A percentile compares a stretch with the other conserved stretches of the same genome.
phyloP scores from a whole-genome alignment of 2,888 invertebrate genomes.

The Lypha dubia region DNA sequence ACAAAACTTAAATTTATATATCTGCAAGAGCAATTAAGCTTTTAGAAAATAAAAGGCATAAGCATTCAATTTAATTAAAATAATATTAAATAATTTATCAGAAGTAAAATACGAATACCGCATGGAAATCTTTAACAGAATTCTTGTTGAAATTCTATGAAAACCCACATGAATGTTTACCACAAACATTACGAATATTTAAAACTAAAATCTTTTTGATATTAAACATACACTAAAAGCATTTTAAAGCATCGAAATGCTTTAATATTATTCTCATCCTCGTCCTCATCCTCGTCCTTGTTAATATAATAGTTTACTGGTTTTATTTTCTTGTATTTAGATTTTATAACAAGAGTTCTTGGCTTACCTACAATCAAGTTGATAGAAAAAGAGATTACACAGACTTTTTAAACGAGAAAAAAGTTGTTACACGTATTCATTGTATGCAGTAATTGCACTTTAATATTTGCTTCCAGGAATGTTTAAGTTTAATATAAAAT shows the following conservation, averaged over 20 bases:
- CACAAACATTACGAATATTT: neutral
- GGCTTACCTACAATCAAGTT: neutral
- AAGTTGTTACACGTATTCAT: neutral
- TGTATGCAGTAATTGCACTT: conserved; percentile 19
- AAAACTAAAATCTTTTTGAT: neutral
- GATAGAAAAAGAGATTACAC: neutral
- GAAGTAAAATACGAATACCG: neutral
- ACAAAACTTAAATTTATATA: too few relatives aligned
- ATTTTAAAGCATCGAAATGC: too few relatives aligned
- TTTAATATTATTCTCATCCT: too few relatives aligned
- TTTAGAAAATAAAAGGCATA: neutral
- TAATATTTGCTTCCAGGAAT: neutral
- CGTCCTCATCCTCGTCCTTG: neutral
- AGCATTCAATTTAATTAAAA: neutral
- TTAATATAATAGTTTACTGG: neutral
- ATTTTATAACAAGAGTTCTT: neutral
- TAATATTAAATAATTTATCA: neutral
- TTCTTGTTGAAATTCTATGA: neutral
- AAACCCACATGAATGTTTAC: neutral
- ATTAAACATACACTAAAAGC: conserved; percentile 4
- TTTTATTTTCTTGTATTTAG: neutral
- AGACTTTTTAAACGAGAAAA: neutral
- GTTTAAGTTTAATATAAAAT: neutral
- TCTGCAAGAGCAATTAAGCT: neutral
- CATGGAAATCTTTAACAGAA: neutral